phyloP scores from a whole-genome alignment of 2,888 invertebrate species.

The Hipparchia sbordonii region DNA sequence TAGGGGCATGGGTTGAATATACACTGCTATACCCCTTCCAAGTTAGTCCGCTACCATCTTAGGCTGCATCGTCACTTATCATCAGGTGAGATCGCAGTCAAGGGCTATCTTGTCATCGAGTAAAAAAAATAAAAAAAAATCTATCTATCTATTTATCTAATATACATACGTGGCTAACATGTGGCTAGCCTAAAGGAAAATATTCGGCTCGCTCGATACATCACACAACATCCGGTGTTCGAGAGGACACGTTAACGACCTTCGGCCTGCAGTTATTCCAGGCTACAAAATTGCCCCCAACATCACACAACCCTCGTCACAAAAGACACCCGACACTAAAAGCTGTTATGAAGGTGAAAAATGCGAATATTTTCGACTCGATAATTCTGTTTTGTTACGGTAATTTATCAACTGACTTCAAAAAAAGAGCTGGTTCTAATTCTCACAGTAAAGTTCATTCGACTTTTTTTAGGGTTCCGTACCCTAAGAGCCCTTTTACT shows the following conservation, averaged over 20 bases:
- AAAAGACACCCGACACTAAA: slow-evolving; percentile 16
- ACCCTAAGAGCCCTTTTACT: no score
- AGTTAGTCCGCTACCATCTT: no score
- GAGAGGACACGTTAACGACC: slow-evolving; percentile 48
- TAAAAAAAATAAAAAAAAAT: no score
- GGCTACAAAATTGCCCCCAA: slow-evolving; percentile 45
- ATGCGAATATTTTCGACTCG: slow-evolving; percentile 5
- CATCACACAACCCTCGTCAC: slow-evolving; percentile 41
- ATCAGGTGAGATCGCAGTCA: no score
- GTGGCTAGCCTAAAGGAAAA: slow-evolving; percentile 42
- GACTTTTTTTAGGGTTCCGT: no score
- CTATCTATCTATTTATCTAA: no score
- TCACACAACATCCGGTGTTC: slow-evolving; percentile 50
- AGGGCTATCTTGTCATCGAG: no score
- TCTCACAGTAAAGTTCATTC: no score
- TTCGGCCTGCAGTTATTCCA: slow-evolving; percentile 34
- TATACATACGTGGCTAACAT: background rate
- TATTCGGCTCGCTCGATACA: slow-evolving; percentile 46
- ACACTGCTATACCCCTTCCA: no score
- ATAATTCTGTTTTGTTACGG: slow-evolving; percentile 4
- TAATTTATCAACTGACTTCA: background rate
- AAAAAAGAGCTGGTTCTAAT: no score
- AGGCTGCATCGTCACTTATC: no score
- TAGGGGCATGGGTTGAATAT: no score
- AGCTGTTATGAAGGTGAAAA: slow-evolving; percentile 18